Percentiles rank a stretch among this genome's conserved stretches.
These are phyloP conservation scores for Molorchus minor DNA, from an alignment of 2,888 invertebrate species.

Conservation along the genomic window DNA sequence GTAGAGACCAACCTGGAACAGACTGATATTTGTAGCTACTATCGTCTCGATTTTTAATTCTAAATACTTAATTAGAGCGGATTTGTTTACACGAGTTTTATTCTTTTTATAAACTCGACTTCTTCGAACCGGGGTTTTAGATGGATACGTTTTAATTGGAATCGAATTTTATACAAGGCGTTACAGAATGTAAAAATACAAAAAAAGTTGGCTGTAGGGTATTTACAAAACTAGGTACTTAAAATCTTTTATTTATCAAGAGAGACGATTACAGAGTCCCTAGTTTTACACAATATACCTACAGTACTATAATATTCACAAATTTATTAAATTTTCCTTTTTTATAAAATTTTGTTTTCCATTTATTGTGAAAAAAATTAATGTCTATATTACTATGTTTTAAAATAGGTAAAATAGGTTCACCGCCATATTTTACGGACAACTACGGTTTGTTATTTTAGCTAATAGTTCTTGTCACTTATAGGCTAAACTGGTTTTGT, in stretches of 20 bases:
- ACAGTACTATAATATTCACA: neutral
- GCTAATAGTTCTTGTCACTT: too few relatives aligned
- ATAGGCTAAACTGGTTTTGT: too few relatives aligned
- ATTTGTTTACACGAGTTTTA: constrained; percentile 13
- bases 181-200: neutral
- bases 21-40: constrained; percentile 17
- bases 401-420: too few relatives aligned
- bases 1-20: constrained; percentile 18
- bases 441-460: too few relatives aligned
- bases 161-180: neutral
- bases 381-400: neutral
- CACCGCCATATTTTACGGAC: too few relatives aligned
- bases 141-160: constrained; percentile 6
- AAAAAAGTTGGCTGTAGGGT: too few relatives aligned
- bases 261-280: neutral
- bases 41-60: constrained; percentile 24
- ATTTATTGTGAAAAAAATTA: neutral
- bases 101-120: constrained; percentile 23
- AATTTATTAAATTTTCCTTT: too few relatives aligned
- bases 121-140: neutral
- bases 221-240: neutral
- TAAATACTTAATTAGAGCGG: constrained; percentile 24
- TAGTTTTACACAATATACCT: neutral
- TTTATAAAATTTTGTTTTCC: neutral
- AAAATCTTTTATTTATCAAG: neutral